Percentiles rank a stretch among this genome's conserved stretches.
Evolutionary conservation across 2,888 invertebrate species (phyloP).

Genomic region (Prostheceraeus crozeri): DNA sequence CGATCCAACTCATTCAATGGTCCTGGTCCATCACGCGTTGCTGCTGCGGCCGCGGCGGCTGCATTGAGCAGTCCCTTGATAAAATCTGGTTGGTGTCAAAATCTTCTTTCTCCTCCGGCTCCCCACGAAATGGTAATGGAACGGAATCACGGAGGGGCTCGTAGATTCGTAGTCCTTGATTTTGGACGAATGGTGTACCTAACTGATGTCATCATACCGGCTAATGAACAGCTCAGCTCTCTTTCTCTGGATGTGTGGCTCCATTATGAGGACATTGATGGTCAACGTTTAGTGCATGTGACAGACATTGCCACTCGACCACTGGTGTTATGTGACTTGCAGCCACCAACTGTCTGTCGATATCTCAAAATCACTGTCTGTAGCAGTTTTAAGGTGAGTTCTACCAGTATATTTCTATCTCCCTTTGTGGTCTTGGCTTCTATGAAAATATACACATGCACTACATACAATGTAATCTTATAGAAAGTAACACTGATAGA

Average conservation of each 20-base stretch:
- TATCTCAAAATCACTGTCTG: constrained; percentile 84
- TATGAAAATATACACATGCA: too few relatives aligned
- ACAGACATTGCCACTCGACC: constrained; percentile 79
- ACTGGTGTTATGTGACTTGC: constrained; percentile 75
- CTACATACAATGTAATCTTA: too few relatives aligned
- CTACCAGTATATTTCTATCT: too few relatives aligned
- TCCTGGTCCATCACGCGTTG: constrained; percentile 61
- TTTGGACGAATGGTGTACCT: constrained; percentile 77
- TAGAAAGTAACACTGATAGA: too few relatives aligned
- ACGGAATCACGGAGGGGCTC: constrained; percentile 74
- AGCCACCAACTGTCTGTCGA: constrained; percentile 78
- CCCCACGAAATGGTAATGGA: constrained; percentile 76
- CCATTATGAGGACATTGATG: constrained; percentile 74
- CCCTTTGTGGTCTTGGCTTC: too few relatives aligned
- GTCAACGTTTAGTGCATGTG: constrained; percentile 72
- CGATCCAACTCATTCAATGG: constrained; percentile 23
- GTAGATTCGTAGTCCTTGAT: constrained; percentile 82
- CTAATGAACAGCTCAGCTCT: constrained; percentile 63
- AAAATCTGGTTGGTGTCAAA: constrained; percentile 26
- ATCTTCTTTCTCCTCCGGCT: constrained; percentile 63
- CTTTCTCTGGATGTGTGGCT: constrained; percentile 83
- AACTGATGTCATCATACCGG: constrained; percentile 66
- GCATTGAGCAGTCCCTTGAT: constrained; percentile 44
- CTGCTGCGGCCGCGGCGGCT: constrained; percentile 74
- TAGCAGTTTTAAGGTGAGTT: constrained; percentile 76